Evolutionary conservation across 2,888 invertebrate genomes (phyloP).

Genomic region (Anthophora plumipes): DNA sequence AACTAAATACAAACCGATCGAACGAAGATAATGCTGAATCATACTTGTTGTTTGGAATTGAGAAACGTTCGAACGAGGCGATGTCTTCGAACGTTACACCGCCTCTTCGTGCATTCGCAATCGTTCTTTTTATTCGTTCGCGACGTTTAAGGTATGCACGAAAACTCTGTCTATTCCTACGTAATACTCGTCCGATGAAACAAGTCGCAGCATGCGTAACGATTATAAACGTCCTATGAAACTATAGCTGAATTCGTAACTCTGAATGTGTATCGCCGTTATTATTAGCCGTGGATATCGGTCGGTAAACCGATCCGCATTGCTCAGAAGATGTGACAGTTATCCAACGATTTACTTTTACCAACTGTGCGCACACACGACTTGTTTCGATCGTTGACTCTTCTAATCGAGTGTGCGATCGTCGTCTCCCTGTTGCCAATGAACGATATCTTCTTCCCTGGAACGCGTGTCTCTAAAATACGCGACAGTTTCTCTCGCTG

Average conservation of each 20-base stretch:
- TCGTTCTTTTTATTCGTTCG: not conserved
- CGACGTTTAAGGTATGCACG: slow-evolving; percentile 31
- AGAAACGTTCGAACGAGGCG: not conserved
- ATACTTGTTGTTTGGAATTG: not conserved
- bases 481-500: not conserved
- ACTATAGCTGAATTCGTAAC: slow-evolving; percentile 72
- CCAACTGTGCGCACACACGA: slow-evolving; percentile 14
- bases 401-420: slow-evolving; percentile 25
- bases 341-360: slow-evolving; percentile 24
- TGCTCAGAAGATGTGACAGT: slow-evolving; percentile 2
- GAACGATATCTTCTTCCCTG: slow-evolving; percentile 13
- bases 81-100: not conserved
- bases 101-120: slow-evolving; percentile 20
- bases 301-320: slow-evolving; percentile 10
- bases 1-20: not conserved
- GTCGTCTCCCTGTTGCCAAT: slow-evolving; percentile 12
- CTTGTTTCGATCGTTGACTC: not conserved
- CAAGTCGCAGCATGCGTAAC: slow-evolving; percentile 51
- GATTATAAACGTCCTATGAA: slow-evolving; percentile 48
- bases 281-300: slow-evolving; percentile 15
- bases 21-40: not conserved
- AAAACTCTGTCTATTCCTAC: slow-evolving; percentile 22
- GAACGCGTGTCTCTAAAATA: not conserved
- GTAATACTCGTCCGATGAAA: slow-evolving; percentile 16
- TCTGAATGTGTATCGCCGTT: slow-evolving; percentile 75